Evolutionary conservation across 2,113 vertebrate genomes (phyloP).

Genomic region (Laticauda colubrina): DNA sequence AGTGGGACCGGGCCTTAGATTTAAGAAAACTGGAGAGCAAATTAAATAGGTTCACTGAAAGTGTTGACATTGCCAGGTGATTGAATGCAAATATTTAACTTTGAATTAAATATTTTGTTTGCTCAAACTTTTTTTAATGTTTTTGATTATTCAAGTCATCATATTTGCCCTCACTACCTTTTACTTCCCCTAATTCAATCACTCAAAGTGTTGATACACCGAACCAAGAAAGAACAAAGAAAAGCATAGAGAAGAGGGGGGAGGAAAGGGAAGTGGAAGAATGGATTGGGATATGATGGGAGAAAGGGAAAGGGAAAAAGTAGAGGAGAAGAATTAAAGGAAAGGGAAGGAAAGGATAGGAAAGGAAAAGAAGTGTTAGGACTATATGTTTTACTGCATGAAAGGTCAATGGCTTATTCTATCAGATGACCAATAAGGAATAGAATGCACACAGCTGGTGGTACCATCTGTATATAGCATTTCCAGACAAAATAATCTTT

Average conservation of each 20-base stretch:
- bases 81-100: conserved; percentile 4
- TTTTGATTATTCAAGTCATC: neutral
- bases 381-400: neutral
- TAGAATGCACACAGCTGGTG: neutral
- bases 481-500: conserved; percentile 22
- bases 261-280: no score
- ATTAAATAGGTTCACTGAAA: neutral
- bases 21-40: neutral
- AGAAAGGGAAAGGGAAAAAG: neutral
- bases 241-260: neutral
- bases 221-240: conserved; percentile 1
- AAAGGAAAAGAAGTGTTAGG: neutral
- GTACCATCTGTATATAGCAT: neutral
- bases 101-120: conserved; percentile 7
- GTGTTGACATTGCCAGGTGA: neutral
- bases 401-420: neutral
- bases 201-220: neutral
- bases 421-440: neutral
- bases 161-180: neutral
- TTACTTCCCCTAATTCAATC: neutral
- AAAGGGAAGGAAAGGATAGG: neutral
- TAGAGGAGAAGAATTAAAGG: neutral
- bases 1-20: neutral
- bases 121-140: conserved; percentile 1
- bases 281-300: neutral